phyloP scores from a whole-genome alignment of 2,113 vertebrate species.

The Vanacampus margaritifer region DNA sequence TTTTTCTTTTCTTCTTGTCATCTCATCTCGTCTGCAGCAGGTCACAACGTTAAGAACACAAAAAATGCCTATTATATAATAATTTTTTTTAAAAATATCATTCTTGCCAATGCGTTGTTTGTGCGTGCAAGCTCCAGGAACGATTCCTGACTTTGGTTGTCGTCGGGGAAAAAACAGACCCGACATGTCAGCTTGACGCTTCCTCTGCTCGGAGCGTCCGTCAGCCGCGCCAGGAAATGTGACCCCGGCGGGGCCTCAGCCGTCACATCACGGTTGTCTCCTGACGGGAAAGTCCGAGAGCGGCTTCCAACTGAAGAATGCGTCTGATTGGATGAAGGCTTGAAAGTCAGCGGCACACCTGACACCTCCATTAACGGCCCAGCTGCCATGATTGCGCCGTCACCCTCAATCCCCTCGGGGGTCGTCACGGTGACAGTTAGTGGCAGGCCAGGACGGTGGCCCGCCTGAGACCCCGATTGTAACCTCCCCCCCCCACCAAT shows the following conservation, averaged over 20 bases:
- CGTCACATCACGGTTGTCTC: conserved; percentile 20
- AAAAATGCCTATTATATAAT: too few relatives aligned
- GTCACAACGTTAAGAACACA: too few relatives aligned
- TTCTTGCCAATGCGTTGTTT: conserved; percentile 2
- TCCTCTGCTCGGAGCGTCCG: conserved; percentile 19
- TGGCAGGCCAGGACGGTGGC: conserved; percentile 44
- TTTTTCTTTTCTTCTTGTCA: too few relatives aligned
- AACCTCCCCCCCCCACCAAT: conserved; percentile 35
- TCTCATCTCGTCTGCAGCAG: too few relatives aligned
- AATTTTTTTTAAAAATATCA: too few relatives aligned
- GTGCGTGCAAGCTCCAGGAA: conserved; percentile 30
- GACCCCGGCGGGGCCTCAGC: conserved; percentile 2
- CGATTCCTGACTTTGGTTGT: conserved; percentile 44
- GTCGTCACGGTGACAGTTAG: conserved; percentile 45
- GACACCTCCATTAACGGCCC: conserved; percentile 29
- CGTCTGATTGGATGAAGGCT: neutral
- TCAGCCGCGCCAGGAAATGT: conserved; percentile 9
- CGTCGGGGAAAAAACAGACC: conserved; percentile 8
- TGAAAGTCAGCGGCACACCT: conserved; percentile 11
- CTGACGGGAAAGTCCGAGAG: neutral
- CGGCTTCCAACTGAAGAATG: neutral
- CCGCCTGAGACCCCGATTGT: conserved; percentile 46
- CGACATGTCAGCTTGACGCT: conserved; percentile 33
- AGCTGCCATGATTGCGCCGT: conserved; percentile 28
- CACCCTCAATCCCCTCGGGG: conserved; percentile 21